phyloP scores from a whole-genome alignment of 2,797 vertebrate genomes.

The Sebastes nivosus region DNA sequence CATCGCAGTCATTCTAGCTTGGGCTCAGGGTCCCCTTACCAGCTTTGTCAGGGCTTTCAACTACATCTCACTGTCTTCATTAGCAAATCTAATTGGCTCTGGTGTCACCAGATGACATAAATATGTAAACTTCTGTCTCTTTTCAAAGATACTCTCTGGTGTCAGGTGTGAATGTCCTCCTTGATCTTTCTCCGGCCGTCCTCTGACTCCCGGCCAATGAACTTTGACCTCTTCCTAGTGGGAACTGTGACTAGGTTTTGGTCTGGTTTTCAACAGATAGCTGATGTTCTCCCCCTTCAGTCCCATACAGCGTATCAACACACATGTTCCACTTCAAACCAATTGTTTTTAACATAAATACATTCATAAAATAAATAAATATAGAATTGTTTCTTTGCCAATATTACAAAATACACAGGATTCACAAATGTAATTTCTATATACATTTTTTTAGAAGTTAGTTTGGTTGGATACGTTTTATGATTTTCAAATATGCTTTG shows the following conservation, averaged over 20 bases:
- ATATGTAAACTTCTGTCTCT: background rate
- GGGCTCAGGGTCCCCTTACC: background rate
- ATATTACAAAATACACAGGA: background rate
- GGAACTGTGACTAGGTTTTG: background rate
- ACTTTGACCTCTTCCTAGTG: background rate
- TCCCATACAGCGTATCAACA: background rate
- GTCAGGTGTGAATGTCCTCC: too few species aligned
- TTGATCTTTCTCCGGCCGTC: too few species aligned
- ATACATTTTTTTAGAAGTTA: background rate
- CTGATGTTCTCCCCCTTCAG: background rate
- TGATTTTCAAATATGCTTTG: background rate
- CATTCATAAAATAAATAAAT: background rate
- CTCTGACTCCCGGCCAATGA: background rate
- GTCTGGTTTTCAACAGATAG: background rate
- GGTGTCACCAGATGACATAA: background rate
- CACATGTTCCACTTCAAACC: background rate
- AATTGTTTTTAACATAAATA: too few species aligned
- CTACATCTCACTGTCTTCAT: background rate
- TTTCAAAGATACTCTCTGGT: too few species aligned
- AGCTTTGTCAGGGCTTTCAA: background rate
- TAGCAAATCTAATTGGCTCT: background rate
- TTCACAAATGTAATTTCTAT: background rate
- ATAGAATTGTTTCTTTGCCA: background rate
- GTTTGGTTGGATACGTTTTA: background rate
- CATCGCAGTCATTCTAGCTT: accelerated